Evolutionary conservation across 2,113 vertebrate species (phyloP).

Genomic region (Turnix velox): DNA sequence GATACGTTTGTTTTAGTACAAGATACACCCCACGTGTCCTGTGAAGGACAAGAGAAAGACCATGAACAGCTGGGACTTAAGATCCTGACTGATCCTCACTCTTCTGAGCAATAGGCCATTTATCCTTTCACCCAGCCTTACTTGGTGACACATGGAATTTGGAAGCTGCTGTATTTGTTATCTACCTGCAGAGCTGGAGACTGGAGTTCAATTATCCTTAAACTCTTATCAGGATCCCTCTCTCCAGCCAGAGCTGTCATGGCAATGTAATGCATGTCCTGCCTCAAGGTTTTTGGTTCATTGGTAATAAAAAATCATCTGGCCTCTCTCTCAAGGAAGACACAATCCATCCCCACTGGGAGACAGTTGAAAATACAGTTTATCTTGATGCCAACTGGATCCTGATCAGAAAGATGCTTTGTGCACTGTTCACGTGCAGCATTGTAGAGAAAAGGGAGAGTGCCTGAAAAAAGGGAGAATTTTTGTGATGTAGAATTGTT

Average conservation of each 20-base stretch:
- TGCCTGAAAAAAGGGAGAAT: not conserved
- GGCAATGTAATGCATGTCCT: slow-evolving; percentile 27
- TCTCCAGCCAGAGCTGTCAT: slow-evolving; percentile 12
- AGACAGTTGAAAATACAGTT: slow-evolving; percentile 17
- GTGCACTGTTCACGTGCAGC: not conserved
- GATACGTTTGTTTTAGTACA: not conserved
- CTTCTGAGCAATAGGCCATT: not conserved
- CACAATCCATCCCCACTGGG: slow-evolving; percentile 7
- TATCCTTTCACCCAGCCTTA: not conserved
- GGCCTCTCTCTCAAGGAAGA: slow-evolving; percentile 26
- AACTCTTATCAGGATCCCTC: slow-evolving; percentile 26
- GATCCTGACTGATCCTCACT: not conserved
- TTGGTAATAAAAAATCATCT: slow-evolving; percentile 53
- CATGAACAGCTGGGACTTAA: not conserved
- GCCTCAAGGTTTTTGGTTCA: slow-evolving; percentile 55
- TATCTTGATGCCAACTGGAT: slow-evolving; percentile 40
- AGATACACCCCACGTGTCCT: not conserved
- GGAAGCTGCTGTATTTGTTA: slow-evolving; percentile 10
- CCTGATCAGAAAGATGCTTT: slow-evolving; percentile 19
- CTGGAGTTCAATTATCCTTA: slow-evolving; percentile 21
- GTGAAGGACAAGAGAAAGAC: not conserved
- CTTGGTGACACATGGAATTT: not conserved
- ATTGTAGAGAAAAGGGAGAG: not conserved
- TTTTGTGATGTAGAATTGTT: not conserved
- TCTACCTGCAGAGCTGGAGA: not conserved